Percentiles rank a stretch among this genome's conserved stretches.
These are phyloP conservation scores for Ctenodactylus gundi DNA, from an alignment of 2,113 vertebrate species.

Conservation along the genomic window DNA sequence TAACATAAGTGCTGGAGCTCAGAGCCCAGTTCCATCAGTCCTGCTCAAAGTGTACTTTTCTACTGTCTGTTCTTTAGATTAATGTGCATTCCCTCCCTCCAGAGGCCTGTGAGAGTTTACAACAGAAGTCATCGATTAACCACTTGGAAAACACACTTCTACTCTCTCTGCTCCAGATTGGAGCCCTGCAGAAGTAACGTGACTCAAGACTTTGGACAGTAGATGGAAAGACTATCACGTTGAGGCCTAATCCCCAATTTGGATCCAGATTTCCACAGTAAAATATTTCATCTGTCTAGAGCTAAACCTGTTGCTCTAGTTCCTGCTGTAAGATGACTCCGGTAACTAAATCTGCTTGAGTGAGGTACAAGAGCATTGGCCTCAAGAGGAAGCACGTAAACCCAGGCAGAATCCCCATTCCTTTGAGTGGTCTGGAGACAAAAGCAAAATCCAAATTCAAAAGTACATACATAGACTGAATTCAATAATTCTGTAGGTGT, in stretches of 20 bases:
- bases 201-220: not conserved
- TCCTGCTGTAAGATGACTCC: not conserved
- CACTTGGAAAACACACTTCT: not conserved
- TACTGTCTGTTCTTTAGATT: constrained; percentile 26
- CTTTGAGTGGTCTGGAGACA: constrained; percentile 42
- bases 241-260: constrained; percentile 1
- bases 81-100: not conserved
- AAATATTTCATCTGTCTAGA: constrained; percentile 52
- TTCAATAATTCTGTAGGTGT: constrained; percentile 63
- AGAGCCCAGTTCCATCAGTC: not conserved
- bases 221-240: constrained; percentile 58
- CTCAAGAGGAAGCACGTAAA: constrained; percentile 23
- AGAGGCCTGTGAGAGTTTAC: not conserved
- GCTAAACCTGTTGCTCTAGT: not conserved
- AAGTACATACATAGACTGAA: constrained; percentile 35
- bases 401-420: constrained; percentile 22
- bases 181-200: constrained; percentile 8
- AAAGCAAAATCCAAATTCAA: constrained; percentile 63
- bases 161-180: not conserved
- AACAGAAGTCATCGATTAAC: not conserved
- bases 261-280: constrained; percentile 25
- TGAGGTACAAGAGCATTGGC: constrained; percentile 15
- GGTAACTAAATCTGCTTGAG: not conserved
- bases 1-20: not conserved
- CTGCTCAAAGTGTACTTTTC: not conserved